Evolutionary conservation across 1,140 invertebrate genomes (phyloP), one percentile per base, ranked within the genome.

Genomic region (Penaeus japonicus): DNA sequence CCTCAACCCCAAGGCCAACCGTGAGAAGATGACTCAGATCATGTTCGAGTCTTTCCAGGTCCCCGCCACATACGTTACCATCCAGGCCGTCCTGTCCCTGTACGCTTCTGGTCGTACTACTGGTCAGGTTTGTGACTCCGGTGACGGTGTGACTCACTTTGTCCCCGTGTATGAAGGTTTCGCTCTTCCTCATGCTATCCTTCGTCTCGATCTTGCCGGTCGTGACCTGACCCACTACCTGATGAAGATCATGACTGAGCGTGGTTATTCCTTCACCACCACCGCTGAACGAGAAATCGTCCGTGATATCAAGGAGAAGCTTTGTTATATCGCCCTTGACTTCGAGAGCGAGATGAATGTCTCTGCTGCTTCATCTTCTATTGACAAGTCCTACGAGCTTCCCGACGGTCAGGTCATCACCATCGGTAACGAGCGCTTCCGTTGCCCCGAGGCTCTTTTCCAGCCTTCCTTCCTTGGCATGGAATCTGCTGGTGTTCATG

Each of bases 1-100:
- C 84, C 94, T 98, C 90, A 98, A 98, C 93, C 97, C 97, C 87
- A 97, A 97, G 93, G 96, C 96, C 91, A 97, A 97, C 94, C 94
- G 94, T 39, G 95, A 95, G 93, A 95, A 95, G 93, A 95, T 95
- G 94, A 95, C 94, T 39, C 94, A 95, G 92, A 94, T 95, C 91
- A 94, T 95, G 93, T 94, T 94, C 90, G 94, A 94, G 91, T 93
- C 93, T 15, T 47, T 47, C 47, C 5, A 47, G 7, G 47, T 47
- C 1, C 47, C 47, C 0, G 47, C 47, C 4, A 47, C 47, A 7
- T 47, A 47, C 15, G 47, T 47, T 47, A 47, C 47, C 92, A 94
- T 94, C 92, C 95, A 94, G 93, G 70, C 70, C 30, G 70, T 73
- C n/a, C 47, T 91, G n/a, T 73, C 70, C 27, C 70, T 73, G 27